Percentiles rank a stretch among this genome's conserved stretches.
phyloP scores from a whole-genome alignment of 2,113 vertebrate species.

The Petromus typicus region DNA sequence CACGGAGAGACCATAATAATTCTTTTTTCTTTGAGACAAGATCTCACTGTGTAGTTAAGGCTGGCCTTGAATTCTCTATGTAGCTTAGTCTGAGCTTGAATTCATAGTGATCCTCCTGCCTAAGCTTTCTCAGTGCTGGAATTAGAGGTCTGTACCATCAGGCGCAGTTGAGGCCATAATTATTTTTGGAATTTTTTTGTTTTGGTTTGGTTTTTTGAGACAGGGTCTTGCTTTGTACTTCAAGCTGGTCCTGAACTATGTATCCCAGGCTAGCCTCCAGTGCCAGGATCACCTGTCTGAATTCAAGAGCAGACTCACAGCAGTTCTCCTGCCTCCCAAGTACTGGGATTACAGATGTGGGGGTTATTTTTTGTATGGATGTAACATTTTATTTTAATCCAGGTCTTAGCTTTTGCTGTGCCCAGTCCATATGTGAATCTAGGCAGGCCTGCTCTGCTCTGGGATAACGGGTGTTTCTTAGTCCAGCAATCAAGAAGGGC shows the following conservation, averaged over 20 bases:
- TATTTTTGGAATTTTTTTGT: too few relatives aligned
- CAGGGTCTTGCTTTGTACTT: background rate
- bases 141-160: background rate
- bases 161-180: background rate
- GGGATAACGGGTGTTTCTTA: background rate
- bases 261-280: too few relatives aligned
- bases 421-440: background rate
- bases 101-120: background rate
- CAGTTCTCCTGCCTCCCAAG: too few relatives aligned
- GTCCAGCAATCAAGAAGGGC: background rate
- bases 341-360: too few relatives aligned
- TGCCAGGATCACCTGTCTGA: too few relatives aligned
- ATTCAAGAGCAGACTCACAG: too few relatives aligned
- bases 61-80: background rate
- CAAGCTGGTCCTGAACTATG: too few relatives aligned
- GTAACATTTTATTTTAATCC: background rate
- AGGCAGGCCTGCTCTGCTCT: background rate
- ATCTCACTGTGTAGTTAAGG: background rate
- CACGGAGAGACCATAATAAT: background rate
- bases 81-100: too few relatives aligned
- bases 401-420: background rate
- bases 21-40: background rate
- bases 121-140: background rate
- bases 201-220: too few relatives aligned
- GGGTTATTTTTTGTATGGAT: too few relatives aligned